These are phyloP conservation scores for Chrysomela aeneicollis DNA, from an alignment of 2,888 invertebrate species.

Conservation along the genomic window DNA sequence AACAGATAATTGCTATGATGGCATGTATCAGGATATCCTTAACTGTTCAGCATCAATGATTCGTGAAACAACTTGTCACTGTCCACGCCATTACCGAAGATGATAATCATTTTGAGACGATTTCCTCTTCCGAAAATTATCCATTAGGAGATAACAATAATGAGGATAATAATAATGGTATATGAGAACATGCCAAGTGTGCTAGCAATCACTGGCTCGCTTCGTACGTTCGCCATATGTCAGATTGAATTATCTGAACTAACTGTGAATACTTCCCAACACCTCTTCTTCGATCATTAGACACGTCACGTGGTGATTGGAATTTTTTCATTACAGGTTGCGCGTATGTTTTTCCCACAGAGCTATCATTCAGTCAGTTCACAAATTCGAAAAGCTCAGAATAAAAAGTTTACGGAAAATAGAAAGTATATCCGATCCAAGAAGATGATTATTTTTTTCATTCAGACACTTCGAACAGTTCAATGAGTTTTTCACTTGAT, in stretches of 20 bases:
- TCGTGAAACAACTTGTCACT: background rate
- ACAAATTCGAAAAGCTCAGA: too few relatives aligned
- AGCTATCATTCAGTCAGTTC: too few relatives aligned
- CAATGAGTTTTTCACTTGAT: too few relatives aligned
- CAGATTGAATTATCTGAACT: constrained; percentile 37
- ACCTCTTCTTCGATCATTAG: constrained; percentile 27
- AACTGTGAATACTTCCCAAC: constrained; percentile 44
- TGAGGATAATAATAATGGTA: background rate
- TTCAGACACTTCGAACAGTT: too few relatives aligned
- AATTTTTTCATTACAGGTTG: background rate
- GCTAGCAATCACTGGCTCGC: background rate
- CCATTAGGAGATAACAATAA: background rate
- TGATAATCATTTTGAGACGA: background rate
- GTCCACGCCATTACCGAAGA: background rate
- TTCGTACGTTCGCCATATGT: constrained; percentile 38
- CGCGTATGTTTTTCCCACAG: too few relatives aligned
- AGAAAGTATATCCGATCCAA: too few relatives aligned
- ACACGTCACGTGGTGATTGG: constrained; percentile 15
- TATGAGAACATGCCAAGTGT: background rate
- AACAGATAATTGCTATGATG: too few relatives aligned
- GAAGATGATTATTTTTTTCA: too few relatives aligned
- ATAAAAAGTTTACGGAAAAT: too few relatives aligned
- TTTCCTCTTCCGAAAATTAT: background rate
- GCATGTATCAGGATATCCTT: too few relatives aligned
- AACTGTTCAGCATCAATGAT: background rate